A percentile compares a stretch with the other conserved stretches of the same genome.
Conservation (phyloP, 1,140 invertebrate genomes). For the Halictus rubicundus region DNA sequence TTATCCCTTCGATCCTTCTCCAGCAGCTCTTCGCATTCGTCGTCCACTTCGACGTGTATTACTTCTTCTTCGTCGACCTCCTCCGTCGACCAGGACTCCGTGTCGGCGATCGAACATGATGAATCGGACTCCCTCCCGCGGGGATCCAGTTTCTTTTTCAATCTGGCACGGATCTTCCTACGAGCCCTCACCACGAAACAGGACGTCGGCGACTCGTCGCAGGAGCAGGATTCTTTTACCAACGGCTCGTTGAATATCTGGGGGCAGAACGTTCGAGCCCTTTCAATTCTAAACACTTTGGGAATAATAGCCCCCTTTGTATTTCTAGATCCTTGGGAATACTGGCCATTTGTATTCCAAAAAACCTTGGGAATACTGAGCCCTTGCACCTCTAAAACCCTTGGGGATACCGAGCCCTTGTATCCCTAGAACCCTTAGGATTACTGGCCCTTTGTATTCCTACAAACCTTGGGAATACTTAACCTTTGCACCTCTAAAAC, state of each 20-base stretch:
- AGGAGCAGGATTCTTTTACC: constrained; percentile 47
- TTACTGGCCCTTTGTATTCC: too few relatives aligned
- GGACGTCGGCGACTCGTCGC: constrained; percentile 53
- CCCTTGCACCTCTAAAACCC: too few relatives aligned
- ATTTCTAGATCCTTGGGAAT: too few relatives aligned
- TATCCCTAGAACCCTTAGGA: too few relatives aligned
- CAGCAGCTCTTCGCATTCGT: constrained; percentile 52
- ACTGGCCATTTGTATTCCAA: too few relatives aligned
- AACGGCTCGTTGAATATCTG: constrained; percentile 71
- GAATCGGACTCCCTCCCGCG: constrained; percentile 37
- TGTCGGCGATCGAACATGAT: constrained; percentile 63
- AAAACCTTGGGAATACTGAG: too few relatives aligned
- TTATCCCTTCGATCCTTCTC: constrained; percentile 33
- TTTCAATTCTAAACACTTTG: too few relatives aligned
- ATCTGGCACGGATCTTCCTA: constrained; percentile 50
- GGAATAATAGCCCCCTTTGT: too few relatives aligned
- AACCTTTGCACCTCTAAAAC: too few relatives aligned
- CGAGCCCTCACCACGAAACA: constrained; percentile 63
- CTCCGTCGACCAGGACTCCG: constrained; percentile 66
- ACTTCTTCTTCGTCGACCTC: constrained; percentile 65
- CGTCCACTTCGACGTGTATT: constrained; percentile 63
- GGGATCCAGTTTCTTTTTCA: constrained; percentile 35
- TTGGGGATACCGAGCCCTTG: too few relatives aligned
- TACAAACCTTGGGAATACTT: too few relatives aligned
- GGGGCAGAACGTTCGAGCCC: background rate